A percentile compares a stretch with the other conserved stretches of the same genome.
These are phyloP conservation scores for Zygaena filipendulae DNA, from an alignment of 2,888 invertebrate species.

Conservation along the genomic window DNA sequence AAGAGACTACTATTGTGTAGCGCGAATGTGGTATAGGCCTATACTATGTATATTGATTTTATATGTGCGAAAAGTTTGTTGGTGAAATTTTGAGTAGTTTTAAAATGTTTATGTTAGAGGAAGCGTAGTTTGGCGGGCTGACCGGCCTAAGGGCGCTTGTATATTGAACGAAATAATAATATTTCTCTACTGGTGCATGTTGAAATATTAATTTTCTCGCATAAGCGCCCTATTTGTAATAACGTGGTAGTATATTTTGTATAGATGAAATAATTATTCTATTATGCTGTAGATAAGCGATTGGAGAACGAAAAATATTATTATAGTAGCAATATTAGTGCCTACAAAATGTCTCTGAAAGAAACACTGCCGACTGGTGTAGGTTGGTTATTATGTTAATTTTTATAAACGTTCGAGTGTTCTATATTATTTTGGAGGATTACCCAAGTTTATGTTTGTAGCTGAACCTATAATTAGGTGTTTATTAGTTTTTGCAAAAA, in stretches of 20 bases:
- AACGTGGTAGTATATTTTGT: slow-evolving; percentile 63
- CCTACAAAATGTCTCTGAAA: slow-evolving; percentile 59
- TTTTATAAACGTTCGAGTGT: slow-evolving; percentile 57
- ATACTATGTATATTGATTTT: slow-evolving; percentile 20
- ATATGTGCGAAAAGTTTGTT: slow-evolving; percentile 32
- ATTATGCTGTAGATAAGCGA: slow-evolving; percentile 61
- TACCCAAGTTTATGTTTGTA: slow-evolving; percentile 32
- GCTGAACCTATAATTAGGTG: no score
- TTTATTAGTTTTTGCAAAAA: slow-evolving; percentile 23
- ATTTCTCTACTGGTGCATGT: no score
- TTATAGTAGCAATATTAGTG: slow-evolving; percentile 67
- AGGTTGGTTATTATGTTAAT: slow-evolving; percentile 55
- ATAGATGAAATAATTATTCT: slow-evolving; percentile 45
- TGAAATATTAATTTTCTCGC: no score
- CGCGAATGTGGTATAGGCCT: slow-evolving; percentile 5
- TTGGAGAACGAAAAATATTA: slow-evolving; percentile 43
- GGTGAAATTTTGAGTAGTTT: slow-evolving; percentile 40
- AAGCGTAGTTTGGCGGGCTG: slow-evolving; percentile 45
- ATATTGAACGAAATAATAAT: no score
- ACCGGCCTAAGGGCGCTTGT: slow-evolving; percentile 48
- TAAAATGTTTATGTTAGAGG: slow-evolving; percentile 56
- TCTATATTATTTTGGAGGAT: slow-evolving; percentile 32
- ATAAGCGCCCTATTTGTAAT: no score
- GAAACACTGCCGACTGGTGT: slow-evolving; percentile 36
- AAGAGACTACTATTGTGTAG: slow-evolving; percentile 7